A percentile compares a stretch with the other conserved stretches of the same genome.
Evolutionary conservation across 2,113 vertebrate genomes (phyloP).

Genomic region (Gallinago jamesoni): DNA sequence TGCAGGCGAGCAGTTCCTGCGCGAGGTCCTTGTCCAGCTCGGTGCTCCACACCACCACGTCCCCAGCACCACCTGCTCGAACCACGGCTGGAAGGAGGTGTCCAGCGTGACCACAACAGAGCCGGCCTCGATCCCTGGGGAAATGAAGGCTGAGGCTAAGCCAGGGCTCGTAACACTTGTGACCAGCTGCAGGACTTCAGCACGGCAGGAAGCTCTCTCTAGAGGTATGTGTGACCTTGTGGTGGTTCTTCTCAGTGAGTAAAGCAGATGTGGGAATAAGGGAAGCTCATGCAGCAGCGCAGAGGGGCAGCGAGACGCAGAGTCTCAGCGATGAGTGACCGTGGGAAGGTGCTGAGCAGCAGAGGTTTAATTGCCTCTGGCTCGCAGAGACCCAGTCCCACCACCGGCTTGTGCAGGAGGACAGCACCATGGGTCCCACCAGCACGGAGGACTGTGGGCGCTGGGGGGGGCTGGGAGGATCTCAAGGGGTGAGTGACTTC

Average conservation of each 20-base stretch:
- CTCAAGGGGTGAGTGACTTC: background rate
- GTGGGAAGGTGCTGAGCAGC: background rate
- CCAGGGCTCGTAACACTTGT: background rate
- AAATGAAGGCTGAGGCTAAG: background rate
- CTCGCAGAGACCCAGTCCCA: background rate
- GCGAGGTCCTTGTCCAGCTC: slow-evolving; percentile 82
- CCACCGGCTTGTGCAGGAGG: background rate
- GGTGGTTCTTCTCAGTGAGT: background rate
- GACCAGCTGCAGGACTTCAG: background rate
- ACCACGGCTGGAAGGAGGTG: slow-evolving; percentile 79
- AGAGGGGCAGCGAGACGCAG: background rate
- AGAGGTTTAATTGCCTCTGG: background rate
- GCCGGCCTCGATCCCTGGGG: slow-evolving; percentile 78
- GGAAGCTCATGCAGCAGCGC: background rate
- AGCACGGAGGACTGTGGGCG: background rate
- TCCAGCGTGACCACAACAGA: slow-evolving; percentile 88
- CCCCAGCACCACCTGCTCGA: slow-evolving; percentile 86
- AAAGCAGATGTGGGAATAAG: background rate
- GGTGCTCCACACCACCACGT: slow-evolving; percentile 81
- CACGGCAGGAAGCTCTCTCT: rapidly evolving
- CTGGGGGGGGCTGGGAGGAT: background rate
- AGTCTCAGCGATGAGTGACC: background rate
- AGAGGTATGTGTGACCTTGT: rapidly evolving
- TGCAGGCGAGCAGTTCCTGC: slow-evolving; percentile 79
- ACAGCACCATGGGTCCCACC: background rate